Evolutionary conservation across 2,888 invertebrate species (phyloP), one percentile per base, ranked within the genome.

Genomic region (Lacanobia oleracea): DNA sequence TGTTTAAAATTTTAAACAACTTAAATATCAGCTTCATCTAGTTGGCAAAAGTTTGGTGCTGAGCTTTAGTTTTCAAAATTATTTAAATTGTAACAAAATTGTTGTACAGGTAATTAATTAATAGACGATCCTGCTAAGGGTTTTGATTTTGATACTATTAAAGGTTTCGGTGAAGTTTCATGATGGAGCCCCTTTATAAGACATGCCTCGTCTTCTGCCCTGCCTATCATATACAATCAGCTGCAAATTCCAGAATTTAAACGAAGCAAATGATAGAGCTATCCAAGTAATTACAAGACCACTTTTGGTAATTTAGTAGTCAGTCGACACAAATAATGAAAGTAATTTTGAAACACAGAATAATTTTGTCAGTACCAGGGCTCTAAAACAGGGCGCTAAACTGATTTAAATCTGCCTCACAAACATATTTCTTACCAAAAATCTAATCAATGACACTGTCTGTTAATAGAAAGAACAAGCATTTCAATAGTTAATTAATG

Each of bases 1-100:
- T 77, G 61, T 82, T 79, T 82, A 67, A 82, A 82, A 73, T 82
- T 82, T 71, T 65, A 45, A 71, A 72, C 73, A 71, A 71, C 79
- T 76, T 79, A 73, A 82, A 82, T 73, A 82, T 77, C 82, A 76
- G 73, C 45, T 64, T 72, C 82, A 73, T 77, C 66, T 68, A 73
- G 67, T 48, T 71, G 21, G 65, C 14, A 45, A 48, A 79, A 72
- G 59, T 82, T 72, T 65, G 45, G 21, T 40, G 48, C 37, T 21
- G 43, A 60, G 60, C 56, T 72, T 72, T 45, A 59, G 60, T 61
- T 72, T 60, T 51, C 59, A 23, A 61, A 67, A 67, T 71, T 27
- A 57, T 77, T 72, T 53, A 21, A 57, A 66, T 60, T 64, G 23
- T 37, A 68, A 72, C 54, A 27, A 64, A 64, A 81, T 66, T 64